Percentiles rank a stretch among this genome's conserved stretches.
Conservation (phyloP, 2,797 vertebrate genomes). For the Phrynocephalus forsythii region DNA sequence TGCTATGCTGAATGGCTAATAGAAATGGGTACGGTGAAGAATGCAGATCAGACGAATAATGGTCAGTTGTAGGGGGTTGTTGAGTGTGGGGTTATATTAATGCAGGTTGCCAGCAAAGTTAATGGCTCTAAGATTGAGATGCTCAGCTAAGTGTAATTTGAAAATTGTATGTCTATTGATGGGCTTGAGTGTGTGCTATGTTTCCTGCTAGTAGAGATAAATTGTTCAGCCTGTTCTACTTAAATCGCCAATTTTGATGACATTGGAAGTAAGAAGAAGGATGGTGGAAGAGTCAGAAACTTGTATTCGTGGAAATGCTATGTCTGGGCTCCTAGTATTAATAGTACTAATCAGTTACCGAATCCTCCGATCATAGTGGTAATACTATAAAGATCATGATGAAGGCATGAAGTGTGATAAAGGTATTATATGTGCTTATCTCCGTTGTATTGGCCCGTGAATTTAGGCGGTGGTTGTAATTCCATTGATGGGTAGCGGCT, state of each 20-base stretch:
- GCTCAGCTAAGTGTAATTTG: too few relatives aligned
- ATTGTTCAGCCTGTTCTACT: not conserved
- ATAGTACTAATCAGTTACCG: rapidly evolving
- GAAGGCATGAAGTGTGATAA: not conserved
- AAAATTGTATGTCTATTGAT: not conserved
- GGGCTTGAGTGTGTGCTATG: rapidly evolving
- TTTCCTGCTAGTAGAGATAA: rapidly evolving
- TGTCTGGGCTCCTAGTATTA: not conserved
- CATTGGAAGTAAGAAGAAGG: rapidly evolving
- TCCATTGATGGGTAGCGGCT: too few relatives aligned
- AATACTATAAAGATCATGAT: not conserved
- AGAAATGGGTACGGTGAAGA: not conserved
- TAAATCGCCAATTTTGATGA: rapidly evolving
- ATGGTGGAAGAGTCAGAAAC: not conserved
- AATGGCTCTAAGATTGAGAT: too few relatives aligned
- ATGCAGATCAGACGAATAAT: slow-evolving; percentile 19
- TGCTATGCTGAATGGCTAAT: too few relatives aligned
- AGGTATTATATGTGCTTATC: rapidly evolving
- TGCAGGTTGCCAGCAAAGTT: not conserved
- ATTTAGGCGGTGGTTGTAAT: not conserved
- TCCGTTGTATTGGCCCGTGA: rapidly evolving
- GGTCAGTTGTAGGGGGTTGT: not conserved
- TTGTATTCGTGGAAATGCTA: not conserved
- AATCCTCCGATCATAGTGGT: rapidly evolving
- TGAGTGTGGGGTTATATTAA: not conserved